Evolutionary conservation across 2,797 vertebrate species (phyloP).

Genomic region (Acomys russatus): DNA sequence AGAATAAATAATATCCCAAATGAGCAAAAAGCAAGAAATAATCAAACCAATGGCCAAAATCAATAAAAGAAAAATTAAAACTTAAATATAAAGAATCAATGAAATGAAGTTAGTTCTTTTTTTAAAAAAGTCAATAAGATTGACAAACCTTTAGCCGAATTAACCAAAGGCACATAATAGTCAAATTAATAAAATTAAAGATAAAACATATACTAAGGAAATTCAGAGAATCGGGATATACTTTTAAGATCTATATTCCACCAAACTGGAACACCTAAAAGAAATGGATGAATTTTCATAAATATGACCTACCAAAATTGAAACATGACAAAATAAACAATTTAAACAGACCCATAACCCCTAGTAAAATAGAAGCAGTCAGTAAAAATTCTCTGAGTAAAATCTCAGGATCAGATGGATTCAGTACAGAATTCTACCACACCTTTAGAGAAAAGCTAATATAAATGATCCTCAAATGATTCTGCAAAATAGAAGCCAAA

Average conservation of each 20-base stretch:
- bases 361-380: background rate
- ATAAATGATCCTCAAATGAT: background rate
- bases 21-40: background rate
- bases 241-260: background rate
- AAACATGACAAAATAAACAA: background rate
- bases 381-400: background rate
- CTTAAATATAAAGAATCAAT: background rate
- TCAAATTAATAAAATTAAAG: background rate
- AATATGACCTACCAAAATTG: background rate
- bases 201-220: background rate
- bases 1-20: background rate
- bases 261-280: background rate
- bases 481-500: background rate
- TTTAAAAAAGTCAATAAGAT: background rate
- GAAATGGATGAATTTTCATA: background rate
- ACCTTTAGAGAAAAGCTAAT: background rate
- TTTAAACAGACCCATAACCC: background rate
- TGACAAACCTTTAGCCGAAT: background rate
- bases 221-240: background rate
- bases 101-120: background rate
- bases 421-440: background rate
- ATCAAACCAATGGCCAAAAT: background rate
- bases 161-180: background rate
- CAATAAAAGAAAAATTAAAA: background rate
- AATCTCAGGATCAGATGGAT: background rate